Percentiles rank a stretch among this genome's conserved stretches.
Conservation (phyloP, 1,140 invertebrate genomes). For the Pseudobourletiella spinata region DNA sequence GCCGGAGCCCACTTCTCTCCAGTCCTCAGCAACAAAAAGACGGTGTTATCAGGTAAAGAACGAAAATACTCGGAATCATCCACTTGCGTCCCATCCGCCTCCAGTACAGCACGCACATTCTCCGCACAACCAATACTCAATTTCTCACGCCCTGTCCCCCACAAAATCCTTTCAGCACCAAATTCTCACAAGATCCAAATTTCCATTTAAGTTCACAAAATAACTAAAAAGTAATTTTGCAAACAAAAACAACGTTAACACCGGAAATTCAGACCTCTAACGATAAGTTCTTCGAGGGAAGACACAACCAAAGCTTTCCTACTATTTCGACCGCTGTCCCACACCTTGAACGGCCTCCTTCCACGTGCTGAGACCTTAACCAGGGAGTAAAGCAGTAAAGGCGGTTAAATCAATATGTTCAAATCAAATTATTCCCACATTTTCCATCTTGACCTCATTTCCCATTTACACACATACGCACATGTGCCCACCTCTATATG, state of each 20-base stretch:
- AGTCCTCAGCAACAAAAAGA: slow-evolving; percentile 72
- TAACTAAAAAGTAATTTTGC: background rate
- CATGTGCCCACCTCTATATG: background rate
- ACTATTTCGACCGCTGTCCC: slow-evolving; percentile 87
- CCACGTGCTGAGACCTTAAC: slow-evolving; percentile 27
- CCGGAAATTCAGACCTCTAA: slow-evolving; percentile 65
- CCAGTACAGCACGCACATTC: slow-evolving; percentile 75
- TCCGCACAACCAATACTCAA: slow-evolving; percentile 71
- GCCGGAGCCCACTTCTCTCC: slow-evolving; percentile 85
- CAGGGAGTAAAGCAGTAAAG: no score
- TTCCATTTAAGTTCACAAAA: background rate
- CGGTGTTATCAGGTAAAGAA: slow-evolving; percentile 70
- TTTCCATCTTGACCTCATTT: background rate
- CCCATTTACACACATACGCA: background rate
- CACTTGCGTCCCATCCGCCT: slow-evolving; percentile 88
- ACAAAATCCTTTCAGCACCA: slow-evolving; percentile 12
- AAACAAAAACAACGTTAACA: background rate
- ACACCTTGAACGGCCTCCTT: slow-evolving; percentile 71
- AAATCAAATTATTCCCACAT: background rate
- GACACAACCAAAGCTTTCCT: slow-evolving; percentile 87
- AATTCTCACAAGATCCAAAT: background rate
- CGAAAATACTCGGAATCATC: slow-evolving; percentile 75
- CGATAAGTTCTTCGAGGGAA: slow-evolving; percentile 81
- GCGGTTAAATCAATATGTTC: background rate
- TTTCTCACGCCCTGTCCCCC: slow-evolving; percentile 74